Evolutionary conservation across 2,888 invertebrate species (phyloP).

Genomic region (Ichneumoninae sp.): DNA sequence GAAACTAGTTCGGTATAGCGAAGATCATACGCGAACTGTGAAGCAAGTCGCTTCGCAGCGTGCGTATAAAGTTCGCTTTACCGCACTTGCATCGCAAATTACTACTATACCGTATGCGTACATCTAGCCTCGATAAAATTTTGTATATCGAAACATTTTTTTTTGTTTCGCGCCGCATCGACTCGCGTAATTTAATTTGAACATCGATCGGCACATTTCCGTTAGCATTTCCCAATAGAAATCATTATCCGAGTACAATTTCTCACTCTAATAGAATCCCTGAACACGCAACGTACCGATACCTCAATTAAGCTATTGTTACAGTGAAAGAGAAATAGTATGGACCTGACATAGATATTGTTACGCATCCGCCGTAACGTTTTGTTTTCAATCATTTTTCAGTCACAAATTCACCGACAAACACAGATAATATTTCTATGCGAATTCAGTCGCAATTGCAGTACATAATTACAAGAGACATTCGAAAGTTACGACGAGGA

Average conservation of each 20-base stretch:
- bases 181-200: constrained; percentile 12
- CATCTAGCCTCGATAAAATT: constrained; percentile 22
- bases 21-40: too few species aligned
- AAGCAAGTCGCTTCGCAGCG: too few species aligned
- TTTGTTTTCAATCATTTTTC: background rate
- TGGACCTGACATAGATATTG: constrained; percentile 43
- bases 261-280: background rate
- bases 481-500: background rate
- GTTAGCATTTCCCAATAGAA: background rate
- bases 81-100: too few species aligned
- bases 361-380: constrained; percentile 16
- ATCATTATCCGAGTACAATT: background rate
- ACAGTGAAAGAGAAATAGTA: constrained; percentile 49
- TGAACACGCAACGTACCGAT: constrained; percentile 17
- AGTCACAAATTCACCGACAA: constrained; percentile 33
- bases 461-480: constrained; percentile 35
- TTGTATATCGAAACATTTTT: constrained; percentile 34
- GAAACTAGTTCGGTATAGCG: too few species aligned
- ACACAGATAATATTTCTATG: constrained; percentile 36
- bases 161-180: background rate
- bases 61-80: too few species aligned
- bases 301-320: constrained; percentile 38
- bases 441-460: constrained; percentile 29
- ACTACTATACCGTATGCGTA: constrained; percentile 19
- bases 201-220: background rate